Conservation (phyloP, 2,888 invertebrate species). For the Parelbella ahira region DNA sequence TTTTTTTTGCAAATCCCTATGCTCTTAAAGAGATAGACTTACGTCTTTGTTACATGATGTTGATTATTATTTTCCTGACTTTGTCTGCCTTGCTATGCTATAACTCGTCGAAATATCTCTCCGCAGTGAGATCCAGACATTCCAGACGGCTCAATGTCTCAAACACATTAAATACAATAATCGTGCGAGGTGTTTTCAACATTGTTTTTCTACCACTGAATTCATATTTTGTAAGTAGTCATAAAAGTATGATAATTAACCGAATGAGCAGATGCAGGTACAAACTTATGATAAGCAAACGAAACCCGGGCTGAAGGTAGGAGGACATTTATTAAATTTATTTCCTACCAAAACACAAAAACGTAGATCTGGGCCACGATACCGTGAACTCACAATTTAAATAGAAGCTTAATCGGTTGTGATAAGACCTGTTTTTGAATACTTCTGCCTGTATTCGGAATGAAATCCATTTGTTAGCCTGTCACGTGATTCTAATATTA, state of each 20-base stretch:
- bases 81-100: too few relatives aligned
- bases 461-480: slow-evolving; percentile 21
- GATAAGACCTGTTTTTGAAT: slow-evolving; percentile 14
- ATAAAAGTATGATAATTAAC: slow-evolving; percentile 14
- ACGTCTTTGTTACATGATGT: too few relatives aligned
- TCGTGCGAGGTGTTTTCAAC: too few relatives aligned
- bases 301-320: slow-evolving; percentile 1
- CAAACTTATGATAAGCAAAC: slow-evolving; percentile 10
- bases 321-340: slow-evolving; percentile 21
- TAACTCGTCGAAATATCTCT: too few relatives aligned
- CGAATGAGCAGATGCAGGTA: slow-evolving; percentile 13
- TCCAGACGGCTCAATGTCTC: too few relatives aligned
- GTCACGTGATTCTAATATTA: slow-evolving; percentile 18
- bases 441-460: slow-evolving; percentile 1
- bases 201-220: too few relatives aligned
- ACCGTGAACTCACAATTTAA: slow-evolving; percentile 1
- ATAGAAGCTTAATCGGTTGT: slow-evolving; percentile 1
- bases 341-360: slow-evolving; percentile 19
- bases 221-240: too few relatives aligned
- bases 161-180: too few relatives aligned
- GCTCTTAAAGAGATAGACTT: too few relatives aligned
- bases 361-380: slow-evolving; percentile 14
- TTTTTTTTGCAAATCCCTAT: too few relatives aligned
- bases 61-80: too few relatives aligned
- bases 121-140: too few relatives aligned